Percentiles rank a stretch among this genome's conserved stretches.
These are phyloP conservation scores for Glyphotaelius pellucidus DNA, from an alignment of 2,888 invertebrate genomes.

Conservation along the genomic window DNA sequence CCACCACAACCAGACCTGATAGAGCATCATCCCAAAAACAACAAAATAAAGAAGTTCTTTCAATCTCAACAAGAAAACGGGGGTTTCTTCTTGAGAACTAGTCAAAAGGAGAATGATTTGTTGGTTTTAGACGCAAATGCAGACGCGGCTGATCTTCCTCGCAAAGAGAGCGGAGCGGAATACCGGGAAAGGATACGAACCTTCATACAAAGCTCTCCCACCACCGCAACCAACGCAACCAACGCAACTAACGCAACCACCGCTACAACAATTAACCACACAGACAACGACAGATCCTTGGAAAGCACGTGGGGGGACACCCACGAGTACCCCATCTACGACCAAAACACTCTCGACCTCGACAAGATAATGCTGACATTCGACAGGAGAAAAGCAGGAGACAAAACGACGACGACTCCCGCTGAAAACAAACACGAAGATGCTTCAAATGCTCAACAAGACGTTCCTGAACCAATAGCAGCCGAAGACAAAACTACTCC, in stretches of 20 bases:
- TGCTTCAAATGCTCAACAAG: too few relatives aligned
- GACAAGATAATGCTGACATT: conserved; percentile 71
- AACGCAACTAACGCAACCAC: conserved; percentile 57
- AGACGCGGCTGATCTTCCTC: conserved; percentile 46
- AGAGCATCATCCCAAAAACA: conserved; percentile 74
- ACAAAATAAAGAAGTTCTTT: conserved; percentile 77
- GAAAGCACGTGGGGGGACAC: conserved; percentile 72
- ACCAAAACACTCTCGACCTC: conserved; percentile 75
- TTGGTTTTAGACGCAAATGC: conserved; percentile 18
- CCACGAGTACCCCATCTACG: conserved; percentile 74
- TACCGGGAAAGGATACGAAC: conserved; percentile 76
- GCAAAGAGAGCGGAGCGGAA: conserved; percentile 73
- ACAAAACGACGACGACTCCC: conserved; percentile 15
- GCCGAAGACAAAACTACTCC: too few relatives aligned
- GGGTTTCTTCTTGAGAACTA: conserved; percentile 73
- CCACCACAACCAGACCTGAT: conserved; percentile 77
- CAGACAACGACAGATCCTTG: conserved; percentile 14
- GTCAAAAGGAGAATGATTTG: conserved; percentile 46
- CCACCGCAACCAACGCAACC: conserved; percentile 68
- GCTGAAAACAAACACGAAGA: neutral
- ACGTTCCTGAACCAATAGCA: too few relatives aligned
- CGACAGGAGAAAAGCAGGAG: conserved; percentile 66
- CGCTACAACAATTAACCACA: conserved; percentile 46
- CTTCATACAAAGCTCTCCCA: conserved; percentile 72
- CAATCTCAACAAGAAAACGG: conserved; percentile 72